Conservation (phyloP, 2,113 vertebrate species). For the Corydoras maculifer region DNA sequence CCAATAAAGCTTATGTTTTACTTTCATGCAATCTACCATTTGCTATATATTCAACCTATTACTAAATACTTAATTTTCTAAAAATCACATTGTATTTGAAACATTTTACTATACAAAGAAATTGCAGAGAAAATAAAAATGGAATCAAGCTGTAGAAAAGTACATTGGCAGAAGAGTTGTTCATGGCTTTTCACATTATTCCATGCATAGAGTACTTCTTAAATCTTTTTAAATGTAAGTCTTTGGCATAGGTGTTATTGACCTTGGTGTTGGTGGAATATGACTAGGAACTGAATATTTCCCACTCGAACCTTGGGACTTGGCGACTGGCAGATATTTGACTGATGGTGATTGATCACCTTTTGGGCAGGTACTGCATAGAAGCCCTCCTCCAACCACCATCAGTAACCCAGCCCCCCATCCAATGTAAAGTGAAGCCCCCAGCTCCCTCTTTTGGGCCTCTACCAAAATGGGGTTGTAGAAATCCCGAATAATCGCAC, state of each 20-base stretch:
- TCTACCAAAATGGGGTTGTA: conserved; percentile 46
- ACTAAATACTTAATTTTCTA: too few relatives aligned
- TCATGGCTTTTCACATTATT: too few relatives aligned
- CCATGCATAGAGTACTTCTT: too few relatives aligned
- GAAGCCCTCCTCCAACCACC: conserved; percentile 44
- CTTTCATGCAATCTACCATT: too few relatives aligned
- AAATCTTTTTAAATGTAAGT: too few relatives aligned
- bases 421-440: conserved; percentile 46
- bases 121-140: too few relatives aligned
- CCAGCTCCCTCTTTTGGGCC: conserved; percentile 45
- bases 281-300: conserved; percentile 21
- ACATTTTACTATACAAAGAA: too few relatives aligned
- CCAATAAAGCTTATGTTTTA: too few relatives aligned
- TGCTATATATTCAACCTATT: too few relatives aligned
- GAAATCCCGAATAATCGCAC: conserved; percentile 43
- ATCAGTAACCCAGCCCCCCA: conserved; percentile 42
- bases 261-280: background rate
- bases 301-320: conserved; percentile 25
- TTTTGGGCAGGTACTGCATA: conserved; percentile 39
- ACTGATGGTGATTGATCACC: conserved; percentile 30
- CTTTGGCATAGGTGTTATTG: conserved; percentile 17
- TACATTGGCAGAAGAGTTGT: too few relatives aligned
- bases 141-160: too few relatives aligned
- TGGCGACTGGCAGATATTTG: conserved; percentile 47
- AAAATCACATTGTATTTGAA: too few relatives aligned